Evolutionary conservation across 2,113 vertebrate species (phyloP), one percentile per base, ranked within the genome.

Genomic region (Gadus macrocephalus): DNA sequence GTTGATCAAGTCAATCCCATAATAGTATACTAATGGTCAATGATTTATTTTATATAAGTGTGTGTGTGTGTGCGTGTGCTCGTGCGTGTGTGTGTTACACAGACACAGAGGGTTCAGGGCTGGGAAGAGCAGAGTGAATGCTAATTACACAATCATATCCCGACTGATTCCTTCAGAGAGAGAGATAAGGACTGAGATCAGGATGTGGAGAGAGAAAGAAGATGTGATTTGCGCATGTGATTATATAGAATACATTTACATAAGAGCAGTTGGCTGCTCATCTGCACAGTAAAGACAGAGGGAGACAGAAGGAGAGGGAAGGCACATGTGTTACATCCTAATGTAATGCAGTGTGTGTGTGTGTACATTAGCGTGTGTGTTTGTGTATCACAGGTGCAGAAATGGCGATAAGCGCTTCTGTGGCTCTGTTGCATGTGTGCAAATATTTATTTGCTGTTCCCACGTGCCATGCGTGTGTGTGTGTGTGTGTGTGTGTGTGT

Each of bases 111-210:
- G 82, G 84, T 68, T 83, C 67, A 53, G 72, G 74, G 71, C 79
- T 79, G 84, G 81, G 81, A 84, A 84, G 83, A 78, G 83, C 76
- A 84, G 80, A 85, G 74, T 78, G 77, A 80, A 83, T 82, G 85
- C 83, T 86, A 89, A 87, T 87, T 88, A 85, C 82, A 78, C 81
- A 81, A 76, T 82, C 83, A 83, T 82, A 85, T 82, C 77, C 82
- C 79, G 80, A 74, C 79, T 67, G 81, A 79, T 74, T 86, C 78
- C 78, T 88, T 85, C 82, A 58, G 22, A 67, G 53, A 35, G 70
- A 75, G 71, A 69, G 20, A 35, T 35, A 49, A 49, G 42, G 9
- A 49, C 42, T 49, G 42, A 49, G 42, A 49, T 49, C 42, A 49
- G 42, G 42, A 49, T 9, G 42, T 14, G 9, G 42, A 49, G 42